Conservation (phyloP, 1,140 invertebrate species). For the Drosophila sucinea region DNA sequence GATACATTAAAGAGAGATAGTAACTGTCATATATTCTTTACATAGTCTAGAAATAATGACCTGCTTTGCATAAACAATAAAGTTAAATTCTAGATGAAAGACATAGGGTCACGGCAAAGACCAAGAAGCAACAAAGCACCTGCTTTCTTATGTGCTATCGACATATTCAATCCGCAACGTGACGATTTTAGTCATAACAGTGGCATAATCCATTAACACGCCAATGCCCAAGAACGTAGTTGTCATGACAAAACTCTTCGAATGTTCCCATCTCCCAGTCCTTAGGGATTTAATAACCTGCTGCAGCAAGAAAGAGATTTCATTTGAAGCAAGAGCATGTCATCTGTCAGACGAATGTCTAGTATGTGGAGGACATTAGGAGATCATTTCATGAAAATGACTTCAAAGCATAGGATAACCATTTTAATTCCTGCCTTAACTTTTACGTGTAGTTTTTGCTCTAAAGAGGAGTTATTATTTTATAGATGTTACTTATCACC, state of each 20-base stretch:
- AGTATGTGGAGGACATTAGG: background rate
- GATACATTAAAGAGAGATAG: no score
- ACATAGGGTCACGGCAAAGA: background rate
- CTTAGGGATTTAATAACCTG: background rate
- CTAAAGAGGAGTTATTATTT: no score
- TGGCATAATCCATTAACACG: slow-evolving; percentile 6
- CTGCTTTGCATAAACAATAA: no score
- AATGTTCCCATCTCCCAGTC: background rate
- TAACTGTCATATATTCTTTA: no score
- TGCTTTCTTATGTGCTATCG: background rate
- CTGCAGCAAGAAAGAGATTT: background rate
- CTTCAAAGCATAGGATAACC: background rate
- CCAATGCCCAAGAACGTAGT: background rate
- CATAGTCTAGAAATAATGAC: no score
- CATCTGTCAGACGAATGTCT: slow-evolving; percentile 4
- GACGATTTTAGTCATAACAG: background rate
- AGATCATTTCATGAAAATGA: background rate
- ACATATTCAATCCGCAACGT: background rate
- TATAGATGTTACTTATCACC: no score
- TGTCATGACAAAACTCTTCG: slow-evolving; percentile 7
- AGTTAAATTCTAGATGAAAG: no score
- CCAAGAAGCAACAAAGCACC: background rate
- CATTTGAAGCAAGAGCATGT: background rate
- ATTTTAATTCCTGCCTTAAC: no score
- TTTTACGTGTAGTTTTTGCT: no score